A percentile compares a stretch with the other conserved stretches of the same genome.
These are phyloP conservation scores for Sebastes variabilis DNA, from an alignment of 2,797 vertebrate species.

Conservation along the genomic window DNA sequence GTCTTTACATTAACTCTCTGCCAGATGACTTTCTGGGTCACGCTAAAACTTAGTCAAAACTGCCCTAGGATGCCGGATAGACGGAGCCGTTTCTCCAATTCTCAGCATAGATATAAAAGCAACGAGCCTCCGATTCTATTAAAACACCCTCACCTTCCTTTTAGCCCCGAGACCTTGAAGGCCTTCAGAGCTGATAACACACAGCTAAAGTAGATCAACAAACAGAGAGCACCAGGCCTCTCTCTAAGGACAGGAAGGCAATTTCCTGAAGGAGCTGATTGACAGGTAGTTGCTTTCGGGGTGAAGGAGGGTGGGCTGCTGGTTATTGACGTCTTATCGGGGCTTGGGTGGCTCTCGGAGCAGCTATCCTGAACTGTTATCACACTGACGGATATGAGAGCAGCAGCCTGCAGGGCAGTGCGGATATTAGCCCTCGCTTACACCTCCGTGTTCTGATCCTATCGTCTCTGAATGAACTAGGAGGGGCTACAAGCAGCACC, in stretches of 20 bases:
- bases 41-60: background rate
- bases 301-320: slow-evolving; percentile 43
- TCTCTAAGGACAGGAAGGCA: slow-evolving; percentile 46
- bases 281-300: slow-evolving; percentile 53
- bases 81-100: slow-evolving; percentile 4
- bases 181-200: slow-evolving; percentile 32
- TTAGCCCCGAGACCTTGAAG: slow-evolving; percentile 31
- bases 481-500: slow-evolving; percentile 31
- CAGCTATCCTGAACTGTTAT: slow-evolving; percentile 49
- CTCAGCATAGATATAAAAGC: slow-evolving; percentile 8
- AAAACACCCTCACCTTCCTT: slow-evolving; percentile 27
- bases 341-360: slow-evolving; percentile 25
- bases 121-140: slow-evolving; percentile 19
- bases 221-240: slow-evolving; percentile 10
- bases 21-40: slow-evolving; percentile 22
- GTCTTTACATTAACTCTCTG: slow-evolving; percentile 9
- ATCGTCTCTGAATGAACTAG: slow-evolving; percentile 45
- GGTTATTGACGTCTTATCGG: slow-evolving; percentile 73
- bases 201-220: slow-evolving; percentile 46
- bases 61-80: background rate
- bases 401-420: slow-evolving; percentile 44
- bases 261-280: slow-evolving; percentile 68
- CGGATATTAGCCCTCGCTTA: slow-evolving; percentile 64
- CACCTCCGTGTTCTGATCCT: slow-evolving; percentile 49
- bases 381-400: slow-evolving; percentile 62